Evolutionary conservation across 2,888 invertebrate species (phyloP).

Genomic region (Notocelia uddmanniana): DNA sequence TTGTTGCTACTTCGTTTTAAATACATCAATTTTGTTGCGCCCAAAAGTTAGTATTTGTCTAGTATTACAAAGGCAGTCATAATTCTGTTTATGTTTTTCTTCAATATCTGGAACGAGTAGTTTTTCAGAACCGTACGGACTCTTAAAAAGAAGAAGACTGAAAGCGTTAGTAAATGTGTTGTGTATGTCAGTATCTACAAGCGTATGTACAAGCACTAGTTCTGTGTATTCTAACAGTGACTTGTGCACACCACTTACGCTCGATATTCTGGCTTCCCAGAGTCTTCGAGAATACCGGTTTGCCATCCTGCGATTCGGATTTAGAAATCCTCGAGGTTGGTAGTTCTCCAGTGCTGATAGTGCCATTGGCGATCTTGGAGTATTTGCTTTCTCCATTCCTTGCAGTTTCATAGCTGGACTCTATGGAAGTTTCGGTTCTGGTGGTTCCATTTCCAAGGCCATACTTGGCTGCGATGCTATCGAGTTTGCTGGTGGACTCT

Average conservation of each 20-base stretch:
- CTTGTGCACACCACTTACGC: conserved; percentile 87
- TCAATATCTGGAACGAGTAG: conserved; percentile 17
- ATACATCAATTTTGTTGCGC: neutral
- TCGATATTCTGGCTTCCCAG: conserved; percentile 91
- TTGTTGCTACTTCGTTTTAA: neutral
- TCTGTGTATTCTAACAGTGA: conserved; percentile 65
- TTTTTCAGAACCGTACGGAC: conserved; percentile 63
- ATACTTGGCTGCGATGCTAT: conserved; percentile 70
- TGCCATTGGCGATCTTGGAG: conserved; percentile 75
- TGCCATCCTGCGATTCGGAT: conserved; percentile 82
- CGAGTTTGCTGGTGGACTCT: conserved; percentile 65
- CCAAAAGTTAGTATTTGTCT: neutral
- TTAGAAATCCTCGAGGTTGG: conserved; percentile 62
- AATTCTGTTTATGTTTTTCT: neutral
- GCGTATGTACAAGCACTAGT: conserved; percentile 82
- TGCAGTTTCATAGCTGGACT: conserved; percentile 59
- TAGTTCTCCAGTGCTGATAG: conserved; percentile 61
- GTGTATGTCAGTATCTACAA: conserved; percentile 80
- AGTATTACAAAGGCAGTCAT: neutral
- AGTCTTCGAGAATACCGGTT: conserved; percentile 90
- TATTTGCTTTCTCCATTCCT: conserved; percentile 68
- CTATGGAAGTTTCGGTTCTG: conserved; percentile 51
- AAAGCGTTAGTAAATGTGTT: conserved; percentile 77
- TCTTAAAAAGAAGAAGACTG: conserved; percentile 55
- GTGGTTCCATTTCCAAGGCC: conserved; percentile 52